Conservation (phyloP, 92 coral and sea anemone species). For the Heliopora coerulea region DNA sequence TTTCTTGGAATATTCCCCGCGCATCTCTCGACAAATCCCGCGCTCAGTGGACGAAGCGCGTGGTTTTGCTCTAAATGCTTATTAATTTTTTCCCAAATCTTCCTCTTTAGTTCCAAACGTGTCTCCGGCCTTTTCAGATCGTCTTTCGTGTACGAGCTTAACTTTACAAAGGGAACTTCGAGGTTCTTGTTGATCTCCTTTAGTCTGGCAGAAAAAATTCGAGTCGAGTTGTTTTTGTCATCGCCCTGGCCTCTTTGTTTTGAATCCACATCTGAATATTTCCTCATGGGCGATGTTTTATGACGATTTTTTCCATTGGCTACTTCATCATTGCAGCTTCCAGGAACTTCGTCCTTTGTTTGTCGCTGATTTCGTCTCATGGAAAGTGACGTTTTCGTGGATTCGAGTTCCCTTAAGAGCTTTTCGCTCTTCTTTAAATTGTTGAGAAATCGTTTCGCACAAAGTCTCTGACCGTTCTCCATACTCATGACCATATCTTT, state of each 20-base stretch:
- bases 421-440: constrained; percentile 64
- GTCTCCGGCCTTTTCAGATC: constrained; percentile 66
- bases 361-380: background rate
- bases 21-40: constrained; percentile 36
- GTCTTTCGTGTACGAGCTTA: constrained; percentile 58
- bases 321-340: background rate
- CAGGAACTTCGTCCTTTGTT: background rate
- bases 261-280: background rate
- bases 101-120: constrained; percentile 70
- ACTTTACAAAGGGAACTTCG: constrained; percentile 77
- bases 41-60: constrained; percentile 76
- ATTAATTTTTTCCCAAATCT: constrained; percentile 75
- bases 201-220: constrained; percentile 44
- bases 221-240: constrained; percentile 7
- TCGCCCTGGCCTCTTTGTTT: background rate
- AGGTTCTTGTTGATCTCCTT: constrained; percentile 66
- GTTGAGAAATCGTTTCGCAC: constrained; percentile 68
- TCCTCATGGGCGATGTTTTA: background rate
- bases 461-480: constrained; percentile 57
- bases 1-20: constrained; percentile 60
- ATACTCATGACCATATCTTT: constrained; percentile 54
- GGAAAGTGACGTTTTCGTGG: constrained; percentile 1
- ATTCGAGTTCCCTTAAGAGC: constrained; percentile 71
- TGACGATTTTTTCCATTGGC: background rate
- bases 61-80: constrained; percentile 60